Conservation (phyloP, 2,113 vertebrate species). For the Prionailurus viverrinus region DNA sequence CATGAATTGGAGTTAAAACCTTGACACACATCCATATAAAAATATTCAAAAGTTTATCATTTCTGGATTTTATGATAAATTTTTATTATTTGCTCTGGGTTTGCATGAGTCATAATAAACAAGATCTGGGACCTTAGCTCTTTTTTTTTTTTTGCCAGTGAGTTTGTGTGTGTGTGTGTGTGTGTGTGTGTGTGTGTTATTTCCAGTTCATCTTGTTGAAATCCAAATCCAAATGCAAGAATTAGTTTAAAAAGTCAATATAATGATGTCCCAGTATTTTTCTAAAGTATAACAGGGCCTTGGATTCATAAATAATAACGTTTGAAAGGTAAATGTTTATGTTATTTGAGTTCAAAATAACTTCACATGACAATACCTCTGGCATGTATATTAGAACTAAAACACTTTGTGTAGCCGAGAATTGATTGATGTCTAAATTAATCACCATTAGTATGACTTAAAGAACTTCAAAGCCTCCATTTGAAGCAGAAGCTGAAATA, state of each 20-base stretch:
- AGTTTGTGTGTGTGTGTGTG: not conserved
- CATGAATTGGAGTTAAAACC: accelerated
- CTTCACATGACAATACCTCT: not conserved
- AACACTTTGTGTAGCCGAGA: not conserved
- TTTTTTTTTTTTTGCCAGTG: not conserved
- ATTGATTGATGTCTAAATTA: not conserved
- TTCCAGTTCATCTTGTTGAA: not conserved
- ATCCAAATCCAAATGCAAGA: not conserved
- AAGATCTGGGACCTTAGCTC: not conserved
- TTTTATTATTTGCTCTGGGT: not conserved
- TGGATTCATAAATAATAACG: not conserved
- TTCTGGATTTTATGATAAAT: not conserved
- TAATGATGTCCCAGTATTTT: not conserved
- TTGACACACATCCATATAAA: accelerated
- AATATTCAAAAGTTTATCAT: accelerated
- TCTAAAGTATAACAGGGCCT: not conserved
- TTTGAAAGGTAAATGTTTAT: not conserved
- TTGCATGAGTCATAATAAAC: not conserved
- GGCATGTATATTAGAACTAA: not conserved
- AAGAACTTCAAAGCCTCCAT: constrained; percentile 21
- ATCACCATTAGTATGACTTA: not conserved
- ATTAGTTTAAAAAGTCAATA: not conserved
- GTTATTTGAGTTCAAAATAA: not conserved
- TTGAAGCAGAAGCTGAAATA: not conserved
- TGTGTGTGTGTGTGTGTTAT: not conserved